These are phyloP conservation scores for Struthidea cinerea DNA, from an alignment of 2,113 vertebrate species.

Conservation along the genomic window DNA sequence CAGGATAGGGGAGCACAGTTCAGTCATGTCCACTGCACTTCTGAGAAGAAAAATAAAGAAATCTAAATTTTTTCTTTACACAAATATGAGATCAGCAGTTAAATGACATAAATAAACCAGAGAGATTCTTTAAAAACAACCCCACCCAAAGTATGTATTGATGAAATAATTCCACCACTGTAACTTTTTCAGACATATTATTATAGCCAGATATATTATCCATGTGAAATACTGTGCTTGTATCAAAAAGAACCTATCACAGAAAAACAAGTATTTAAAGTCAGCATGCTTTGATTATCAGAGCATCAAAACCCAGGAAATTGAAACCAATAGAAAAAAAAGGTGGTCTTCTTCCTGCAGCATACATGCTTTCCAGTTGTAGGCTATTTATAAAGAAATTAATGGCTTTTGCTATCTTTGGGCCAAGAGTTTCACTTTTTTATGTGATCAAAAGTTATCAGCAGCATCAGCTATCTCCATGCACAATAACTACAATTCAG, in stretches of 20 bases:
- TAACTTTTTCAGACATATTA: neutral
- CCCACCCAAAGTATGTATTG: neutral
- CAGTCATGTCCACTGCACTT: neutral
- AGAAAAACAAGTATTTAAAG: neutral
- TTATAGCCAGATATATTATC: neutral
- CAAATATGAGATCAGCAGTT: neutral
- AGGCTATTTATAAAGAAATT: neutral
- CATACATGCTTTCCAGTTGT: neutral
- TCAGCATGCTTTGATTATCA: neutral
- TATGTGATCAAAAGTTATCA: neutral
- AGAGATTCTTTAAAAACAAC: neutral
- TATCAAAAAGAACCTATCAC: neutral
- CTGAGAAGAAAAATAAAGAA: neutral
- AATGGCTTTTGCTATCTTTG: neutral
- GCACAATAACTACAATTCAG: conserved; percentile 14
- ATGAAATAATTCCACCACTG: neutral
- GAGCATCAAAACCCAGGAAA: neutral
- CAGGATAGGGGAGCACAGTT: neutral
- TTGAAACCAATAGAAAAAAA: neutral
- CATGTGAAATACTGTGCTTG: neutral
- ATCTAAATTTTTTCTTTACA: neutral
- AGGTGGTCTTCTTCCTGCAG: neutral
- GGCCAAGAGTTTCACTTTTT: neutral
- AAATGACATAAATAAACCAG: neutral
- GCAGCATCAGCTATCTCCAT: neutral